Conservation (phyloP, 2,113 vertebrate species). For the Athene noctua region DNA sequence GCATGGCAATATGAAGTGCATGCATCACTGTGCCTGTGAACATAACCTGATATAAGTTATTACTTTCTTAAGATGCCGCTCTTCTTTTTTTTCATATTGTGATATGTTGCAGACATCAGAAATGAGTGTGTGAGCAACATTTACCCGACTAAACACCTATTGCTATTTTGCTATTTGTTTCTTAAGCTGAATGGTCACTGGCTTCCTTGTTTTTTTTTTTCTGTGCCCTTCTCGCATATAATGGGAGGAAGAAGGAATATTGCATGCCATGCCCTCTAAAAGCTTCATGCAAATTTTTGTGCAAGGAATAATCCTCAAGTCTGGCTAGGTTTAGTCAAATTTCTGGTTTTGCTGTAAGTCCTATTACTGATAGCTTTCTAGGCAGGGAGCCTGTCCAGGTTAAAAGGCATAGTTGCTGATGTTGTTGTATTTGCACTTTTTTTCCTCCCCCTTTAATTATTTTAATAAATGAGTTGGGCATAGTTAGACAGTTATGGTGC, state of each 20-base stretch:
- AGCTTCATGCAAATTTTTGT: background rate
- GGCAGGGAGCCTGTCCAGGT: background rate
- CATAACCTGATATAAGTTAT: background rate
- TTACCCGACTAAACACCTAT: background rate
- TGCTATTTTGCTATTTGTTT: background rate
- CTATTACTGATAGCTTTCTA: background rate
- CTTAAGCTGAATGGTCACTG: background rate
- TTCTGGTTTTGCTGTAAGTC: background rate
- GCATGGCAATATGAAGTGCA: background rate
- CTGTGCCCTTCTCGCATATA: background rate
- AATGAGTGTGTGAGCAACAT: background rate
- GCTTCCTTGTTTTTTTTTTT: background rate
- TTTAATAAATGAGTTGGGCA: background rate
- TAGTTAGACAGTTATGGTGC: background rate
- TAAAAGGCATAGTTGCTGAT: background rate
- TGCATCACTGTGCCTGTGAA: background rate
- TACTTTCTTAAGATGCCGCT: background rate
- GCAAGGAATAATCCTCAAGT: background rate
- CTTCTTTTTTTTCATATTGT: background rate
- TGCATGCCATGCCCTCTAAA: background rate
- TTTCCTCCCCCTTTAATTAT: background rate
- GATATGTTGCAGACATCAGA: background rate
- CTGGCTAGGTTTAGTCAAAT: background rate
- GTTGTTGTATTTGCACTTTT: background rate
- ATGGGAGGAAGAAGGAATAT: background rate